Percentiles rank a stretch among this genome's conserved stretches.
phyloP scores from a whole-genome alignment of 2,113 vertebrate genomes.

The Shinisaurus crocodilurus region DNA sequence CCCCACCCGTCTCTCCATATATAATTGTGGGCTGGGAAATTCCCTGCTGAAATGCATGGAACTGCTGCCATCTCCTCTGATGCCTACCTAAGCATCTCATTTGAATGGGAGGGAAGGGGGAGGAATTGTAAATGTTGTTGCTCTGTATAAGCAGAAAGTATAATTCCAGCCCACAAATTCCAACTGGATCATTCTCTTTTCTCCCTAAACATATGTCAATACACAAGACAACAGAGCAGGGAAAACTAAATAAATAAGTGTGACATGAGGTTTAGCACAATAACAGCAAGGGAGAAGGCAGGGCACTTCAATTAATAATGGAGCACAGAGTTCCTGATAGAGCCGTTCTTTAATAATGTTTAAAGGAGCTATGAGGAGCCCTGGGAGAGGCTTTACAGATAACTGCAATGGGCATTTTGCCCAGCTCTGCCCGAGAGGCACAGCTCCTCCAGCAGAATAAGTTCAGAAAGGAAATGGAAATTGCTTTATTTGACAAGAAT shows the following conservation, averaged over 20 bases:
- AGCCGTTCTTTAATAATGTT: constrained; percentile 33
- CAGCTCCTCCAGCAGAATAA: constrained; percentile 17
- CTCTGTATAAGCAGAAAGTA: background rate
- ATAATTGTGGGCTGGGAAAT: background rate
- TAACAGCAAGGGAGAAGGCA: constrained; percentile 28
- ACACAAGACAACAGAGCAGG: constrained; percentile 11
- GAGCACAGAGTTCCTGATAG: constrained; percentile 29
- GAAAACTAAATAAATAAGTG: constrained; percentile 28
- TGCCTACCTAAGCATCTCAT: background rate
- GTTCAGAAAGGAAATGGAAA: constrained; percentile 41
- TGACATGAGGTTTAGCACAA: constrained; percentile 34
- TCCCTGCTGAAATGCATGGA: background rate
- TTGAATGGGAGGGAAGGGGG: background rate
- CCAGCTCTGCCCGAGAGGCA: constrained; percentile 32
- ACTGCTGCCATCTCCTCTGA: background rate
- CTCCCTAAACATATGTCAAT: constrained; percentile 20
- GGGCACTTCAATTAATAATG: constrained; percentile 37
- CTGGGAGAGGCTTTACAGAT: constrained; percentile 30
- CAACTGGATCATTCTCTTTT: constrained; percentile 18
- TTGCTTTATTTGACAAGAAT: constrained; percentile 25
- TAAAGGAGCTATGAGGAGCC: constrained; percentile 36
- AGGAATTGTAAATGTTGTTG: background rate
- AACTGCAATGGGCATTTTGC: constrained; percentile 39
- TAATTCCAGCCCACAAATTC: constrained; percentile 2
- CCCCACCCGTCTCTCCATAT: background rate